These are phyloP conservation scores for Drosophila auraria DNA, from an alignment of 1,140 invertebrate genomes.

Conservation along the genomic window DNA sequence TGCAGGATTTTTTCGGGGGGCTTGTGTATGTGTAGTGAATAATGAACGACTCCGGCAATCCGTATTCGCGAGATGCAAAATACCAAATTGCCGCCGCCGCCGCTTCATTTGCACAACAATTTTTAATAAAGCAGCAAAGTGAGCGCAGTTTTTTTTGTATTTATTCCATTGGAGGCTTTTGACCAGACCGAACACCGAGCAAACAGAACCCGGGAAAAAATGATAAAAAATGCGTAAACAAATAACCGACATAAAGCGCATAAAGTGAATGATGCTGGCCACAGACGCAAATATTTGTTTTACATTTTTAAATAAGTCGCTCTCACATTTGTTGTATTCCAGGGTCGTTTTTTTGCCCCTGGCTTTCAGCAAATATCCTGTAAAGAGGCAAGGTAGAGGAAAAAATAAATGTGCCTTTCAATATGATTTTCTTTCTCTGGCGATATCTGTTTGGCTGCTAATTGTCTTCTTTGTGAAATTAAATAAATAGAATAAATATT, in stretches of 20 bases:
- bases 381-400: constrained; percentile 4
- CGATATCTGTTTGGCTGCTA: neutral
- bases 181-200: constrained; percentile 1
- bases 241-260: constrained; percentile 47
- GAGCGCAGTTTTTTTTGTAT: constrained; percentile 18
- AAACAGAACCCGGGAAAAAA: constrained; percentile 24
- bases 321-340: constrained; percentile 50
- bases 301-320: constrained; percentile 78
- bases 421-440: neutral
- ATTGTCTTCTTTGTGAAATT: neutral
- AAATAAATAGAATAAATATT: neutral
- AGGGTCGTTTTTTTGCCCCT: neutral
- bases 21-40: constrained; percentile 22
- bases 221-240: constrained; percentile 45
- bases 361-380: constrained; percentile 19
- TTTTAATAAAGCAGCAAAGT: constrained; percentile 69
- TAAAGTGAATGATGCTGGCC: constrained; percentile 56
- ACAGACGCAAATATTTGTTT: constrained; percentile 77
- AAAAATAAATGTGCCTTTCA: constrained; percentile 1
- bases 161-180: neutral
- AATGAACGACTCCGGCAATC: constrained; percentile 33
- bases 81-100: constrained; percentile 67
- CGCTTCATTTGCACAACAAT: constrained; percentile 75
- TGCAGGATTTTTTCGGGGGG: constrained; percentile 11
- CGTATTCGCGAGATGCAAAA: constrained; percentile 41